These are phyloP conservation scores for Holotrichia oblita DNA, from an alignment of 1,140 invertebrate species.

Conservation along the genomic window DNA sequence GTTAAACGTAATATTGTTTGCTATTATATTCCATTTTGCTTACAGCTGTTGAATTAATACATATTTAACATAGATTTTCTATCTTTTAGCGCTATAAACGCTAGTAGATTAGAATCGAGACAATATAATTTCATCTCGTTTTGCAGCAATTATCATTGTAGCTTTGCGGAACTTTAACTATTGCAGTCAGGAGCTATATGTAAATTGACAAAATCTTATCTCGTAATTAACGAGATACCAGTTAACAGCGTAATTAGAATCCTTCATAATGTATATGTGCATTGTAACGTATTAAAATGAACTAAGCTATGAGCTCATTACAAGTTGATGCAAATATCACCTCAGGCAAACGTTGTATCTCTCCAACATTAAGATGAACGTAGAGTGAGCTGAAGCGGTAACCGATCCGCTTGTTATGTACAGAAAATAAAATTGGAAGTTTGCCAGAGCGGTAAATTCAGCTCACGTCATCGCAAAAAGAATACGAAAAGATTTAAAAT, in stretches of 20 bases:
- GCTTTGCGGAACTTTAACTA: no score
- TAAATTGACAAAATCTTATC: no score
- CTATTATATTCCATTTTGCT: no score
- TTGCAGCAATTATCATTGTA: no score
- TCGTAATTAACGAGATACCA: not conserved
- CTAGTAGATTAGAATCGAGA: no score
- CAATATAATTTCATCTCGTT: no score
- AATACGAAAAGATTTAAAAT: not conserved
- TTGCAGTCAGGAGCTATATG: no score
- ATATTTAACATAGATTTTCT: no score
- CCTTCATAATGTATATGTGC: not conserved
- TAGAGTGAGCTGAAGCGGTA: not conserved
- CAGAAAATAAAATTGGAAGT: not conserved
- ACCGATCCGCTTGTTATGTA: not conserved
- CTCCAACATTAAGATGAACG: not conserved
- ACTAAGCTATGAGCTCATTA: not conserved
- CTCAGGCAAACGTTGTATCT: not conserved
- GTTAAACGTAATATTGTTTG: no score
- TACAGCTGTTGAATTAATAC: no score
- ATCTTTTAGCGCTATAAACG: no score
- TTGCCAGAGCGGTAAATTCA: not conserved
- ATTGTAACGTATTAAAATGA: not conserved
- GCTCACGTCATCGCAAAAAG: not conserved
- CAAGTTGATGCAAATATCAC: not conserved
- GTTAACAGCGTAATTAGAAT: not conserved